A percentile compares a stretch with the other conserved stretches of the same genome.
Evolutionary conservation across 2,797 vertebrate genomes (phyloP).

Genomic region (Syndactyla subalaris): DNA sequence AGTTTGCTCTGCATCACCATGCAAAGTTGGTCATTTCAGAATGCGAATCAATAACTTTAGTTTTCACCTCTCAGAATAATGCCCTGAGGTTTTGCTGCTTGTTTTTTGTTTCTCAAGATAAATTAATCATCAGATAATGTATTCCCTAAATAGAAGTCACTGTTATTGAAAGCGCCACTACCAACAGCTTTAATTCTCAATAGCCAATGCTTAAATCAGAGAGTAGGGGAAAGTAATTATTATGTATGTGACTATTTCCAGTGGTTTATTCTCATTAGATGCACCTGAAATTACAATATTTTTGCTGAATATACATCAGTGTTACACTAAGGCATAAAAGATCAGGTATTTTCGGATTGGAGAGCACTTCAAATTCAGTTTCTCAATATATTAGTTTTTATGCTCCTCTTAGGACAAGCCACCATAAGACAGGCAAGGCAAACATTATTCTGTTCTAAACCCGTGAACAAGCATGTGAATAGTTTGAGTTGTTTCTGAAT

Average conservation of each 20-base stretch:
- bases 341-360: slow-evolving; percentile 44
- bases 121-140: neutral
- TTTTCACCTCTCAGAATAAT: neutral
- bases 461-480: neutral
- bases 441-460: slow-evolving; percentile 4
- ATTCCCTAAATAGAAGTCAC: neutral
- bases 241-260: neutral
- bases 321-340: slow-evolving; percentile 34
- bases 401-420: neutral
- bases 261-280: slow-evolving; percentile 12
- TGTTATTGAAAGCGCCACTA: neutral
- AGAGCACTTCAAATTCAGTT: slow-evolving; percentile 13
- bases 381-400: slow-evolving; percentile 7
- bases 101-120: neutral
- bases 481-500: neutral
- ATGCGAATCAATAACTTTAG: neutral
- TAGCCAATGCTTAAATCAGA: neutral
- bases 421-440: neutral
- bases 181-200: neutral
- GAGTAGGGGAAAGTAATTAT: neutral
- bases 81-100: neutral
- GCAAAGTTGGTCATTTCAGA: neutral
- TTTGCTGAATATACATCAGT: neutral
- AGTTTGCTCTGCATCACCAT: neutral
- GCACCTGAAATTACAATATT: slow-evolving; percentile 8